These are phyloP conservation scores for Eristalinus aeneus DNA, from an alignment of 2,888 invertebrate genomes.

Conservation along the genomic window DNA sequence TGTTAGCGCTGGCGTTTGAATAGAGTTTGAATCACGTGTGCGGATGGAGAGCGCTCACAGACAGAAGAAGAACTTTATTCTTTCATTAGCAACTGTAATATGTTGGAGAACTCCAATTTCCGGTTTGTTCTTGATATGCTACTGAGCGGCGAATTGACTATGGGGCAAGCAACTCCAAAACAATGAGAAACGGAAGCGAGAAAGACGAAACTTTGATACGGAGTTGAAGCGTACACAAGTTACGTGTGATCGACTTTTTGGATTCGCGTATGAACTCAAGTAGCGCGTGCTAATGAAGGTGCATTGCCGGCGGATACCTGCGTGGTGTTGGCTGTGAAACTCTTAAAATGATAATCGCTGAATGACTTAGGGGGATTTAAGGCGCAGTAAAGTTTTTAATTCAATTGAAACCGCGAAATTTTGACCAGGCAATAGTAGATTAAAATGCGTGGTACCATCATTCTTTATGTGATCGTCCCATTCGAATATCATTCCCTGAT, in stretches of 20 bases:
- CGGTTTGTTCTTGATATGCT: background rate
- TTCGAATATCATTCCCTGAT: no score
- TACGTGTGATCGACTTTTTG: background rate
- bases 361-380: background rate
- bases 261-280: background rate
- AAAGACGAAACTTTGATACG: background rate
- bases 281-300: background rate
- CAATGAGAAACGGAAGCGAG: background rate
- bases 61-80: constrained; percentile 25
- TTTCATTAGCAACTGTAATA: constrained; percentile 55
- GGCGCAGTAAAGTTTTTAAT: background rate
- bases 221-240: background rate
- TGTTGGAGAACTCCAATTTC: constrained; percentile 32
- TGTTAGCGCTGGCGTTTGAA: background rate
- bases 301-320: background rate
- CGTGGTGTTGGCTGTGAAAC: background rate
- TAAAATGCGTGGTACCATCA: no score
- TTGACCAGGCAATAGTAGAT: background rate
- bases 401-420: background rate
- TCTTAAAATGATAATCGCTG: background rate
- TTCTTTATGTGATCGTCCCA: no score
- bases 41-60: background rate
- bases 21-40: constrained; percentile 50
- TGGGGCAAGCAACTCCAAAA: background rate
- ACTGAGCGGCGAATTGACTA: background rate